Evolutionary conservation across 2,113 vertebrate genomes (phyloP), one percentile per base, ranked within the genome.

Genomic region (Myrmecophaga tridactyla): DNA sequence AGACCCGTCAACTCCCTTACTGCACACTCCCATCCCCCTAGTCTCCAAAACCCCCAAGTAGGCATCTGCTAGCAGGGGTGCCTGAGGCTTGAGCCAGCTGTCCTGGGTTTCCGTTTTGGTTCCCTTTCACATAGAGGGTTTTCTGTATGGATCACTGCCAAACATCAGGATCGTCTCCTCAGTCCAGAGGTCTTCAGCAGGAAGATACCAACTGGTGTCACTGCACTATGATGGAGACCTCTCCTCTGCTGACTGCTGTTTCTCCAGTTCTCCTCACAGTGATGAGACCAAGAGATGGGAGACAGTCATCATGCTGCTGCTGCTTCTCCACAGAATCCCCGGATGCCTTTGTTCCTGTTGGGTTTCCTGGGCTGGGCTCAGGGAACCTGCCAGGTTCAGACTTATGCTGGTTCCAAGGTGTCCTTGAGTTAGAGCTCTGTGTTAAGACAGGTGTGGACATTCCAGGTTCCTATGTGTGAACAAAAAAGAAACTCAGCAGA

Each of bases 31-130:
- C 31, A 65, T 96, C 41, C 85, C 97, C 34, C n/a, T 98, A 0
- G 20, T 97, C 90, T 92, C 98, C 7, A 95, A 95, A 88, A 98
- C 97, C 81, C 91, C 96, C 98, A 97, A 98, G 96, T 98, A 98
- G 60, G 70, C 72, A n/a, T 77, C 87, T 58, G 81, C 90, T 89
- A 53, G 4, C 43, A 78, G 73, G 92, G 81, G 69, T 73, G 77
- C 95, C 92, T 63, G 0, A 53, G 72, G 92, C 73, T 93, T 29
- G 34, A 95, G 97, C 90, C 90, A 85, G 85, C 82, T 82, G 77
- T 92, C 75, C 80, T 81, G 69, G 89, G 92, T 89, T 95, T 91
- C 94, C 13, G 9, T 93, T 95, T 78, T 80, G 90, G 92, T 86
- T 93, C 92, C 76, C 73, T 88, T 93, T 85, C 85, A 84, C 51